These are phyloP conservation scores for Corythornis cristatus DNA, from an alignment of 2,113 vertebrate genomes.

Conservation along the genomic window DNA sequence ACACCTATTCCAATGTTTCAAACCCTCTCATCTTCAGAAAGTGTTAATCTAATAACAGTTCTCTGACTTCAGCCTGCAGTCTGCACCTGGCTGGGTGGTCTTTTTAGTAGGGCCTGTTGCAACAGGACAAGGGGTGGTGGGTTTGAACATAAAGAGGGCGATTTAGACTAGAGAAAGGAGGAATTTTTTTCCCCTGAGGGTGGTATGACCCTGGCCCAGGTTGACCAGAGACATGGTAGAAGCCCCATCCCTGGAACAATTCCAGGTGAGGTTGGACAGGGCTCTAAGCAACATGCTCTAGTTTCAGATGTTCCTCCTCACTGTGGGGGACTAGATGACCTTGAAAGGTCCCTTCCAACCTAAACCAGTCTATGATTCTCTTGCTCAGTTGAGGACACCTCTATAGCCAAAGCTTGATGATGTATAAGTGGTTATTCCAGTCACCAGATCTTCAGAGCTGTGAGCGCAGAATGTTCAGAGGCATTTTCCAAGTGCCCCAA, in stretches of 20 bases:
- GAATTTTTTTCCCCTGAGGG: background rate
- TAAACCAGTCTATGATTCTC: background rate
- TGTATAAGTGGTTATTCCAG: background rate
- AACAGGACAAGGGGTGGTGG: background rate
- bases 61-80: background rate
- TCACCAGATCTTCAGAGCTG: fast-evolving
- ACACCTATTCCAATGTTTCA: background rate
- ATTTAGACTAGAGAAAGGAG: background rate
- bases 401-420: background rate
- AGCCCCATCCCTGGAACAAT: background rate
- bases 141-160: background rate
- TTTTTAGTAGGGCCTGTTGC: background rate
- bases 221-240: background rate
- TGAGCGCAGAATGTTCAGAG: background rate
- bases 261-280: background rate
- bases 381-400: fast-evolving
- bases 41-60: background rate
- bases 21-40: background rate
- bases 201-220: background rate
- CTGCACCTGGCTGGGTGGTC: background rate
- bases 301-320: background rate
- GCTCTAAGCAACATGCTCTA: background rate
- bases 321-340: background rate
- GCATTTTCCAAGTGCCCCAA: background rate
- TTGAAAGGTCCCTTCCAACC: background rate